Percentiles rank a stretch among this genome's conserved stretches.
These are phyloP conservation scores for Scomber scombrus DNA, from an alignment of 2,113 vertebrate genomes.

Conservation along the genomic window DNA sequence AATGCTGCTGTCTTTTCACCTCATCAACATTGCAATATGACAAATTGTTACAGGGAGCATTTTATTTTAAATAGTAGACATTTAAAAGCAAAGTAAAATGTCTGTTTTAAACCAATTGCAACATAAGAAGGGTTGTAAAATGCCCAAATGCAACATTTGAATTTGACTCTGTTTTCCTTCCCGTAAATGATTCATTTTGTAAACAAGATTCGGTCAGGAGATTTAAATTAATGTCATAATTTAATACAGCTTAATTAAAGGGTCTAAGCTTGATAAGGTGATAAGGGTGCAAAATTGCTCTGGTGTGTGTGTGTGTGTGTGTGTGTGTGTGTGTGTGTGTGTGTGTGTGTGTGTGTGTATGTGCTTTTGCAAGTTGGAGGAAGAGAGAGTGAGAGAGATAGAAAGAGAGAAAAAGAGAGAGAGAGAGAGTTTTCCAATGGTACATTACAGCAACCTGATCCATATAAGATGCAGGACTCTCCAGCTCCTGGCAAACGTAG, in stretches of 20 bases:
- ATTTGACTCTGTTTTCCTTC: not conserved
- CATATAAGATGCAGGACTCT: constrained; percentile 27
- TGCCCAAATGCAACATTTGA: not conserved
- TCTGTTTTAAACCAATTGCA: not conserved
- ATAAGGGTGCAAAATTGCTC: constrained; percentile 12
- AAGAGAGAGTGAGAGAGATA: constrained; percentile 32
- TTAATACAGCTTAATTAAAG: constrained; percentile 23
- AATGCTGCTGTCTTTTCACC: not conserved
- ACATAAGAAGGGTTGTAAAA: not conserved
- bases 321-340: constrained; percentile 3
- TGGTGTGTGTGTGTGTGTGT: no score
- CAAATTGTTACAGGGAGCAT: not conserved
- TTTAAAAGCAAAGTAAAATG: not conserved
- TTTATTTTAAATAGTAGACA: not conserved
- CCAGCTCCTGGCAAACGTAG: constrained; percentile 55
- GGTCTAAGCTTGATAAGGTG: not conserved
- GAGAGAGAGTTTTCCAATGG: constrained; percentile 9
- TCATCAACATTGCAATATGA: not conserved
- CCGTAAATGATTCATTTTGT: not conserved
- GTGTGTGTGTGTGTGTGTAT: constrained; percentile 33
- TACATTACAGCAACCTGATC: constrained; percentile 40
- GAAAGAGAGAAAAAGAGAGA: constrained; percentile 37
- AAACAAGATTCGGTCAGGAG: not conserved
- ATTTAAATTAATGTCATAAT: constrained; percentile 18
- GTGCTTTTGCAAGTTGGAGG: constrained; percentile 46